These are phyloP conservation scores for Drosophila lacicola DNA, from an alignment of 2,888 invertebrate species.

Conservation along the genomic window DNA sequence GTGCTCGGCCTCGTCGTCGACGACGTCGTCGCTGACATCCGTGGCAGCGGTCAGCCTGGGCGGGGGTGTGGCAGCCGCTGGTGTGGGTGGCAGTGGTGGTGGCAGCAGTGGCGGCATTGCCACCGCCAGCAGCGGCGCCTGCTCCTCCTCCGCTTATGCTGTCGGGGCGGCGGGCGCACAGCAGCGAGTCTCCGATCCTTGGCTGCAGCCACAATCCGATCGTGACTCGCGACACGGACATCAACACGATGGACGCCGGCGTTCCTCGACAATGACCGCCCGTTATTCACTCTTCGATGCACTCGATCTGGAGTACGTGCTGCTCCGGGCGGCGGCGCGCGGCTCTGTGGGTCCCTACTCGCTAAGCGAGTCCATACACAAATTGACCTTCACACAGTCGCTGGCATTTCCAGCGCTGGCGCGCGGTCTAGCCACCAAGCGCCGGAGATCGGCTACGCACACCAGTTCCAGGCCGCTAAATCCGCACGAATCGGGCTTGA, in stretches of 20 bases:
- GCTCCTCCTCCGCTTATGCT: conserved; percentile 86
- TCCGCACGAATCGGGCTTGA: conserved; percentile 88
- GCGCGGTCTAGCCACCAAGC: conserved; percentile 88
- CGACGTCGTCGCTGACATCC: conserved; percentile 87
- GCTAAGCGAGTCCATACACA: conserved; percentile 89
- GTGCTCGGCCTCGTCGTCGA: conserved; percentile 86
- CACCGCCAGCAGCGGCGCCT: conserved; percentile 85
- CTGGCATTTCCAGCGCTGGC: conserved; percentile 90
- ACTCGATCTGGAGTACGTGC: conserved; percentile 89
- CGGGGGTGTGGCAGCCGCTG: conserved; percentile 68
- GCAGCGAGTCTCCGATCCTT: conserved; percentile 85
- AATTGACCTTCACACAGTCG: conserved; percentile 90
- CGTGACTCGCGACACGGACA: conserved; percentile 85
- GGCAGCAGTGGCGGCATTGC: conserved; percentile 84
- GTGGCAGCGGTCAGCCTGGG: conserved; percentile 85
- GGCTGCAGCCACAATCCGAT: conserved; percentile 85
- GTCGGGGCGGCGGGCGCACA: conserved; percentile 85
- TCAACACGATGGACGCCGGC: conserved; percentile 77
- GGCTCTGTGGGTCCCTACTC: conserved; percentile 91
- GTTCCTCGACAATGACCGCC: conserved; percentile 88
- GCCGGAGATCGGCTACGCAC: conserved; percentile 86
- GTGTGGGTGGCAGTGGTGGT: conserved; percentile 43
- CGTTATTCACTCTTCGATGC: conserved; percentile 90
- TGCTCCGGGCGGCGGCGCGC: conserved; percentile 89
- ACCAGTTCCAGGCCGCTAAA: conserved; percentile 87